These are phyloP conservation scores for Drosophila kanekoi DNA, from an alignment of 2,888 invertebrate species.

Conservation along the genomic window DNA sequence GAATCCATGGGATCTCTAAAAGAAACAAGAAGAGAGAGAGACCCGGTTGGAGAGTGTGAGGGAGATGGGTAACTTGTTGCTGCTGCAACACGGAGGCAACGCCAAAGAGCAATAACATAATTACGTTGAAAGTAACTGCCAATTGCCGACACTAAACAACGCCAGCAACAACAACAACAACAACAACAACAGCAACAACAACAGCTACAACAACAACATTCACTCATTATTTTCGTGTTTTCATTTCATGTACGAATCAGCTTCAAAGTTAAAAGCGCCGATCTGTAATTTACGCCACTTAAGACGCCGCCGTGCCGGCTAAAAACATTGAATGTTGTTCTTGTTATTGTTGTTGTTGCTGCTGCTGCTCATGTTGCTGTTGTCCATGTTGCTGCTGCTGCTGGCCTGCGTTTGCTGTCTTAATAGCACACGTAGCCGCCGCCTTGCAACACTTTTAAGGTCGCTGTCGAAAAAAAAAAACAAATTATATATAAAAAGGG, in stretches of 20 bases:
- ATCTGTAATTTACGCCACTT: conserved; percentile 85
- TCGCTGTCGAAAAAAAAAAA: conserved; percentile 3
- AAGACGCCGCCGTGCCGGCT: conserved; percentile 83
- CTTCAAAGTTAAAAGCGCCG: conserved; percentile 85
- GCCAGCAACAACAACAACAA: conserved; percentile 57
- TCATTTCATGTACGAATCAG: conserved; percentile 84
- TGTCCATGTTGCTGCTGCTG: conserved; percentile 50
- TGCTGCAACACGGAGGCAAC: conserved; percentile 51
- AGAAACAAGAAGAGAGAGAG: conserved; percentile 1
- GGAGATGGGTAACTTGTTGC: conserved; percentile 40
- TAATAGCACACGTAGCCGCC: conserved; percentile 63
- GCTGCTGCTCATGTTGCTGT: conserved; percentile 33
- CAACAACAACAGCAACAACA: conserved; percentile 64
- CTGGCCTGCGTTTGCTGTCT: conserved; percentile 58
- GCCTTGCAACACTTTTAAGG: conserved; percentile 64
- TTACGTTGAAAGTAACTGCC: conserved; percentile 74
- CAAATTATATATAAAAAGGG: conserved; percentile 8
- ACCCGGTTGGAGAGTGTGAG: not conserved
- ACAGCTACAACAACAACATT: conserved; percentile 68
- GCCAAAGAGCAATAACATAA: conserved; percentile 71
- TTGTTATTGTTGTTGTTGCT: conserved; percentile 46
- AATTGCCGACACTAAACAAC: conserved; percentile 74
- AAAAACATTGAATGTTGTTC: conserved; percentile 60
- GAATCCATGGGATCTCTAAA: conserved; percentile 85
- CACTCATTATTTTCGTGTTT: conserved; percentile 84